Percentiles rank a stretch among this genome's conserved stretches.
These are phyloP conservation scores for Molossus alvarezi DNA, from an alignment of 2,797 vertebrate species.

Conservation along the genomic window DNA sequence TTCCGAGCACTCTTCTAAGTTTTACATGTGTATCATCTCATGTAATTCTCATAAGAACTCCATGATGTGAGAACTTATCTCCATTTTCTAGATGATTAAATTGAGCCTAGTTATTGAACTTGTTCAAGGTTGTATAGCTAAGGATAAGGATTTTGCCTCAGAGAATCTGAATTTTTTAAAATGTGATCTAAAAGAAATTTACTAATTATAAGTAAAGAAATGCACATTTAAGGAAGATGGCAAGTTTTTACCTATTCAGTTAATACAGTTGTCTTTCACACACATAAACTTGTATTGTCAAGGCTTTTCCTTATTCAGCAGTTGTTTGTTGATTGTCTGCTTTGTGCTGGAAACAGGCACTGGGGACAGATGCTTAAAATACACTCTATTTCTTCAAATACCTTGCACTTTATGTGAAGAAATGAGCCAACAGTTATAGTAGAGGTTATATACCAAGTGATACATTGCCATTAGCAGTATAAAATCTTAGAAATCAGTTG, in stretches of 20 bases:
- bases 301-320: background rate
- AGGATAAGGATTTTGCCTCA: background rate
- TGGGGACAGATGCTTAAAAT: background rate
- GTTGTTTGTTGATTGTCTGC: background rate
- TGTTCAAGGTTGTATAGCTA: background rate
- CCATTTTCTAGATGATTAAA: conserved; percentile 10
- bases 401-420: background rate
- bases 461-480: background rate
- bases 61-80: background rate
- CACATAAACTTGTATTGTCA: background rate
- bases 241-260: background rate
- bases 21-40: background rate
- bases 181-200: background rate
- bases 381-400: background rate
- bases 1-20: background rate
- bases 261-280: background rate
- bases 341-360: background rate
- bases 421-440: background rate
- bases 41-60: background rate
- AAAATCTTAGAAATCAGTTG: conserved; percentile 13
- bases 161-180: conserved; percentile 17
- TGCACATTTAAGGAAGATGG: background rate
- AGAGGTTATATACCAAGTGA: background rate
- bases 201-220: background rate
- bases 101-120: conserved; percentile 3